Percentiles rank a stretch among this genome's conserved stretches.
phyloP scores from a whole-genome alignment of 1,140 invertebrate genomes.

The Phocides pigmalion region DNA sequence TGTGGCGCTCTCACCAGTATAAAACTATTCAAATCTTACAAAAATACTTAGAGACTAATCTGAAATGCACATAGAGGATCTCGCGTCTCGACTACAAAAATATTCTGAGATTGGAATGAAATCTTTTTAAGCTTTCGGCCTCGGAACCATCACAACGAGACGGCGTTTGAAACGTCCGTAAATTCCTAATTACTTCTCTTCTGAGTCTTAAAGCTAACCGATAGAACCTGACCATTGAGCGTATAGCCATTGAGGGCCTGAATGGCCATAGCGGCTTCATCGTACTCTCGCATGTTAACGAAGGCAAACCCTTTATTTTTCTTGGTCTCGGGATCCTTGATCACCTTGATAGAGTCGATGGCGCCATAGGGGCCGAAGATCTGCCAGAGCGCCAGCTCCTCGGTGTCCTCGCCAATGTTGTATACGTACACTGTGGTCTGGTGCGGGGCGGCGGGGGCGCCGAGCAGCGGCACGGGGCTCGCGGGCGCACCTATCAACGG shows the following conservation, averaged over 20 bases:
- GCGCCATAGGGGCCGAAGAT: conserved; percentile 99
- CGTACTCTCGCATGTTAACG: conserved; percentile 99
- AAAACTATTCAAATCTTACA: conserved; percentile 83
- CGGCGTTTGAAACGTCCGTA: conserved; percentile 68
- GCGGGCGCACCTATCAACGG: conserved; percentile 74
- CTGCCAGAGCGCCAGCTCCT: conserved; percentile 99
- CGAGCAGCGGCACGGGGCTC: conserved; percentile 71
- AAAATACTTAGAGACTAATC: conserved; percentile 83
- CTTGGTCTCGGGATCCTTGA: conserved; percentile 98
- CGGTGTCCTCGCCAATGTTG: conserved; percentile 98
- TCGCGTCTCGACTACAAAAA: conserved; percentile 82
- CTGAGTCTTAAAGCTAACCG: conserved; percentile 99
- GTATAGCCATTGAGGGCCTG: conserved; percentile 98
- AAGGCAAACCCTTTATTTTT: conserved; percentile 99
- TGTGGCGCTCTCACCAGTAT: conserved; percentile 78
- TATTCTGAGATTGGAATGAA: conserved; percentile 84
- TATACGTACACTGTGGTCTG: conserved; percentile 90
- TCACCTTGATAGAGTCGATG: conserved; percentile 99
- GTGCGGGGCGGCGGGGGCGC: conserved; percentile 62
- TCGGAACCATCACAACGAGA: conserved; percentile 66
- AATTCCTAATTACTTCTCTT: conserved; percentile 84
- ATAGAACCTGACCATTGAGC: conserved; percentile 97
- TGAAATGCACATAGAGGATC: conserved; percentile 81
- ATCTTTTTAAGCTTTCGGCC: conserved; percentile 77
- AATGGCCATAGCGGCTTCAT: conserved; percentile 98